Conservation (phyloP, 2,113 vertebrate genomes). For the Equus quagga region DNA sequence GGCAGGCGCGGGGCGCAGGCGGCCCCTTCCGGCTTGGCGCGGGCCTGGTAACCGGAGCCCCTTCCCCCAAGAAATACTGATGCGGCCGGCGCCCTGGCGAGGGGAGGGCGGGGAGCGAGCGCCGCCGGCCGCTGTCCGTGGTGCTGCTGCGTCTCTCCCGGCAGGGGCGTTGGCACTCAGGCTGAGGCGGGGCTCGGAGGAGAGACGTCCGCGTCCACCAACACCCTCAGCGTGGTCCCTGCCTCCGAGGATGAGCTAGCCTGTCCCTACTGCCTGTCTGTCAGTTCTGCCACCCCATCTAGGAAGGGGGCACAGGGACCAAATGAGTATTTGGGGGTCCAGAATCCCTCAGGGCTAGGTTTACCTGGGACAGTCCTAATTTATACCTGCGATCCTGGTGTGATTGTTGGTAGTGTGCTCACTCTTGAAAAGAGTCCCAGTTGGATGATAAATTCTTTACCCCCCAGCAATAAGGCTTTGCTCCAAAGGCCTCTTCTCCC, state of each 20-base stretch:
- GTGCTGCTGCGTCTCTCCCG: constrained; percentile 38
- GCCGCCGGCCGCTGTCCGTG: constrained; percentile 70
- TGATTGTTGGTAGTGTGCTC: background rate
- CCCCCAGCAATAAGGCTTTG: background rate
- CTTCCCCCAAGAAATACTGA: constrained; percentile 77
- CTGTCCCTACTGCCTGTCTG: background rate
- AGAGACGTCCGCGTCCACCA: background rate
- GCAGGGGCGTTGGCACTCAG: background rate
- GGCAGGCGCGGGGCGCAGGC: background rate
- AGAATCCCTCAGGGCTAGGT: background rate
- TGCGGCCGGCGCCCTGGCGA: background rate
- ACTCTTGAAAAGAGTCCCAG: background rate
- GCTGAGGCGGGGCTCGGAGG: background rate
- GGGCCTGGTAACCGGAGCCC: constrained; percentile 68
- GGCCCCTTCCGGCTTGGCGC: constrained; percentile 65
- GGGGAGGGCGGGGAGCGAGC: background rate
- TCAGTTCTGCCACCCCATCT: background rate
- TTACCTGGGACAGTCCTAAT: background rate
- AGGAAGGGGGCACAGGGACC: background rate
- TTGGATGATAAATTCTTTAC: background rate
- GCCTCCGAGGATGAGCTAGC: background rate
- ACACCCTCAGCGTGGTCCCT: background rate
- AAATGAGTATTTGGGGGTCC: background rate
- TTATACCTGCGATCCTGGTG: background rate
- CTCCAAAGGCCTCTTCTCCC: background rate